phyloP scores from a whole-genome alignment of 2,113 vertebrate species.

The Fregata magnificens region DNA sequence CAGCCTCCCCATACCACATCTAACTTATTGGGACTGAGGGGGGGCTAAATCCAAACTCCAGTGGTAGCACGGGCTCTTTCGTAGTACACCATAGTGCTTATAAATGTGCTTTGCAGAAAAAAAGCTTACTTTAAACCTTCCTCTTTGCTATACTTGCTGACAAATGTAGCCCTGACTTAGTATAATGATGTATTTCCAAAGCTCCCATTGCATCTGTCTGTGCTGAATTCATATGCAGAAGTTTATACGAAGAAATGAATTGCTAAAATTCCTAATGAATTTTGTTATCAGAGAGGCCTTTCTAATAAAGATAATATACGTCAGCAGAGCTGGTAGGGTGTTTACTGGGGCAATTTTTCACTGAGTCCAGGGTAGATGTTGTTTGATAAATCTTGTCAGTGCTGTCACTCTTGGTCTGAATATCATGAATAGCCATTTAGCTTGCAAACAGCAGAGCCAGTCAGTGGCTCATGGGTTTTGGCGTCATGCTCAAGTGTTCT shows the following conservation, averaged over 20 bases:
- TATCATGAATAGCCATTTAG: not conserved
- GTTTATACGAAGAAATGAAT: conserved; percentile 47
- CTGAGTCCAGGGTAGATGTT: conserved; percentile 45
- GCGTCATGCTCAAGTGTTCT: not conserved
- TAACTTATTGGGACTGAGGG: not conserved
- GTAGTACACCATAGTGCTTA: not conserved
- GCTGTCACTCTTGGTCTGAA: conserved; percentile 35
- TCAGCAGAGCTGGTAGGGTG: conserved; percentile 18
- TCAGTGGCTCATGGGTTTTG: not conserved
- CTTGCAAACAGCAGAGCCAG: not conserved
- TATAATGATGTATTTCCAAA: not conserved
- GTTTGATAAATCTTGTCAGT: conserved; percentile 54
- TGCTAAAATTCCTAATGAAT: conserved; percentile 28
- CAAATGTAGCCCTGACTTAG: conserved; percentile 1
- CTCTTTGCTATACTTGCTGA: not conserved
- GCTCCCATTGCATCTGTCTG: conserved; percentile 23
- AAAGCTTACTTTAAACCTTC: not conserved
- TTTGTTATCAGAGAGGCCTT: conserved; percentile 6
- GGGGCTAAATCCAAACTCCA: not conserved
- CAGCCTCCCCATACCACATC: not conserved
- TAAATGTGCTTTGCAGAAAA: not conserved
- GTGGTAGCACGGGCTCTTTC: not conserved
- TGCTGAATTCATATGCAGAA: conserved; percentile 3
- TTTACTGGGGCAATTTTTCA: conserved; percentile 51
- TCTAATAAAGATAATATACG: conserved; percentile 54